Base-by-base conservation (phyloP, 1,140 invertebrate genomes). In the Drosophila tani region DNA sequence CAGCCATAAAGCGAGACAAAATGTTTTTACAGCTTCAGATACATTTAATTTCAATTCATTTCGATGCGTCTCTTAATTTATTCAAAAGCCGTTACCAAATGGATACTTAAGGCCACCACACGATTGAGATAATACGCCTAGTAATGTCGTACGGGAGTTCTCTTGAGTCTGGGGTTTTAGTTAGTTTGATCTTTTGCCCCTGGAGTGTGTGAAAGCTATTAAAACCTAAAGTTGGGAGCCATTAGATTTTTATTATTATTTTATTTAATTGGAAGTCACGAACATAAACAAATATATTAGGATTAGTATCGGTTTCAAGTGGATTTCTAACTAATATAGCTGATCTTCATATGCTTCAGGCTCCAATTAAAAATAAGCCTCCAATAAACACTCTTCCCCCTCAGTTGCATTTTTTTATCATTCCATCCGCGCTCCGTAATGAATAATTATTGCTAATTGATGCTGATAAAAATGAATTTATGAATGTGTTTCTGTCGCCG, bases 391-490 rank as follows among this genome's bases (percentile, higher is more conserved):
- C 27, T 38, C 15, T 19, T n/a, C 15, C 32, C 43, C 58, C 21
- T 24, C 15, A 7, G 5, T 38, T 24, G 19, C 58, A n/a, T 41
- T 63, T 38, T 19, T 63, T 64, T 67, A 67, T 67, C 58, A 38
- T 67, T 64, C 41, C 51, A 43, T 27, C 41, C 17, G 40, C 45
- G 45, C 17, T 53, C 29, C 43, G 51, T 81, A 83, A 81, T 88
- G 68, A 88, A 83, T 87, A 87, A 87, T 87, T 88, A 88, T 87
- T 74, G 84, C 84, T 87, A 87, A 87, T 87, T 87, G 84, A 80
- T 83, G 83, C 75, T 88, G 80, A 87, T 88, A 87, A 84, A 88
- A 83, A 81, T 88, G 84, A 88, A 87, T 88, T 87, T 77, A 78
- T 85, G 79, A 70, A 82, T 85, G 82, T 74, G 74, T 74, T 65